A percentile compares a stretch with the other conserved stretches of the same genome.
phyloP scores from a whole-genome alignment of 2,797 vertebrate species.

The Enteromius thamalakanensis region DNA sequence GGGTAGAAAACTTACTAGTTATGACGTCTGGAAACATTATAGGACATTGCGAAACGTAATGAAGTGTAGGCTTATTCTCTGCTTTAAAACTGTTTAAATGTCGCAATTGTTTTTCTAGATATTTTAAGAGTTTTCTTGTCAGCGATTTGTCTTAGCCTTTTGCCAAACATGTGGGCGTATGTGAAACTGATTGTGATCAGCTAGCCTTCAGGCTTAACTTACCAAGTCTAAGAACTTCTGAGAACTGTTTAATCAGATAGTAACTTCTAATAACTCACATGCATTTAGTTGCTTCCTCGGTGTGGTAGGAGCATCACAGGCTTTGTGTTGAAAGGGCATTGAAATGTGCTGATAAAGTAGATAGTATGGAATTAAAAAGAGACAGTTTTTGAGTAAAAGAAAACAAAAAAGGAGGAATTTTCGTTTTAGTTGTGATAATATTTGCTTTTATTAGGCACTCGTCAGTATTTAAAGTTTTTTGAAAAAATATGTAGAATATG shows the following conservation, averaged over 20 bases:
- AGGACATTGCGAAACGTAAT: background rate
- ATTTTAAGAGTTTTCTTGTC: conserved; percentile 45
- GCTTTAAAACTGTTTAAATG: background rate
- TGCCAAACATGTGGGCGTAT: conserved; percentile 52
- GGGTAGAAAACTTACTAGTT: background rate
- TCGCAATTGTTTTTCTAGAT: background rate
- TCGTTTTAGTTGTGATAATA: background rate
- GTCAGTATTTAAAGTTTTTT: background rate
- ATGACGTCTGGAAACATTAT: background rate
- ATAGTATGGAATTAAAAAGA: too few relatives aligned
- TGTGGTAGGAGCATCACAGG: background rate
- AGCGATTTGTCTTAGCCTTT: conserved; percentile 46
- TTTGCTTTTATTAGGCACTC: background rate
- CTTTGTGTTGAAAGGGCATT: background rate
- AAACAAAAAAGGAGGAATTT: background rate
- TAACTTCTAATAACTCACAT: conserved; percentile 2
- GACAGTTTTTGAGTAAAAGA: background rate
- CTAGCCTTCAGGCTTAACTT: background rate
- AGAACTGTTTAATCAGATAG: conserved; percentile 68
- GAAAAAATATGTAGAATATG: background rate
- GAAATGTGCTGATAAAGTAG: background rate
- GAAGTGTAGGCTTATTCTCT: background rate
- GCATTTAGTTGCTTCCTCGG: conserved; percentile 22
- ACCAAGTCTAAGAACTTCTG: conserved; percentile 7
- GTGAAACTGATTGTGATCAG: background rate